phyloP scores from a whole-genome alignment of 2,797 vertebrate species.

The Channa striata region DNA sequence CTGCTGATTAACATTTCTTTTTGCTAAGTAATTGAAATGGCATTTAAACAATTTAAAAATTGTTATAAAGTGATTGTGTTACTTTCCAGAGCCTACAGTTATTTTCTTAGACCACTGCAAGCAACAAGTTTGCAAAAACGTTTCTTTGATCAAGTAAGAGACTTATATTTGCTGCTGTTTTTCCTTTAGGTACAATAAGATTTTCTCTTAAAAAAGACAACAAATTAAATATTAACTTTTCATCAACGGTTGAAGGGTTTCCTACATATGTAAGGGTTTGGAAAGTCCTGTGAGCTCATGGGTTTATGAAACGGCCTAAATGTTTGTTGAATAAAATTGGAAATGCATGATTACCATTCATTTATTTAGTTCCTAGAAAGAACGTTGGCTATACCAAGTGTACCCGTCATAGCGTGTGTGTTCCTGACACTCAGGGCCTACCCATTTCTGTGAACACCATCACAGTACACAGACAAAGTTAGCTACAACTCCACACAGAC shows the following conservation, averaged over 20 bases:
- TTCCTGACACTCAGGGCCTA: not conserved
- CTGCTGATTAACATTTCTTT: no score
- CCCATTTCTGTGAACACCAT: constrained; percentile 17
- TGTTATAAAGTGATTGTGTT: no score
- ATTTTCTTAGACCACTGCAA: no score
- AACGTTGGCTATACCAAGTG: not conserved
- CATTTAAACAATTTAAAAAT: no score
- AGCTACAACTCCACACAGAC: not conserved
- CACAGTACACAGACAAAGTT: constrained; percentile 13
- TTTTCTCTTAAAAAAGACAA: not conserved
- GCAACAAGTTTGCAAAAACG: no score
- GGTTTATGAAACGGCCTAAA: not conserved
- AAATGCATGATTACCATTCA: not conserved
- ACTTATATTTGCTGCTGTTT: not conserved
- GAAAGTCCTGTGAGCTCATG: not conserved
- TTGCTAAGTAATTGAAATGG: no score
- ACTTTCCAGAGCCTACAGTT: no score
- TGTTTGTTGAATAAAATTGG: not conserved
- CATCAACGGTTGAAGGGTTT: not conserved
- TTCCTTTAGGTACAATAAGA: not conserved
- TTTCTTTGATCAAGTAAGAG: no score
- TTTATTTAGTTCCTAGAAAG: constrained; percentile 35
- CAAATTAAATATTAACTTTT: not conserved
- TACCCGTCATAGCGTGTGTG: not conserved
- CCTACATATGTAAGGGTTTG: not conserved